phyloP scores from a whole-genome alignment of 1,140 invertebrate species.

The Meloidogyne floridensis region DNA sequence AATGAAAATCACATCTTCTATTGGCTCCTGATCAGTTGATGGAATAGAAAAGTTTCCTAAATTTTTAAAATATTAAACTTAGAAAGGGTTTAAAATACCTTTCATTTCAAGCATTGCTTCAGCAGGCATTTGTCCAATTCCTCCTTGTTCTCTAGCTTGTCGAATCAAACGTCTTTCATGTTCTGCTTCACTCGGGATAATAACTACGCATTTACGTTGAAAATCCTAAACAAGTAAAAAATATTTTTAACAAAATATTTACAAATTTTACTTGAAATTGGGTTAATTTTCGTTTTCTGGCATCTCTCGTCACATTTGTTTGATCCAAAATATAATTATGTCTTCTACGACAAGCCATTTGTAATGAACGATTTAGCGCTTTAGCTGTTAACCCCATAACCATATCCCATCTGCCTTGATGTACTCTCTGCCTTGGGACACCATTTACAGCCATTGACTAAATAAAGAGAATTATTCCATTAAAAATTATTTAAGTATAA shows the following conservation, averaged over 20 bases:
- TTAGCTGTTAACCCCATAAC: constrained; percentile 62
- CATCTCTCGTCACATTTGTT: constrained; percentile 57
- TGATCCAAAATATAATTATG: constrained; percentile 65
- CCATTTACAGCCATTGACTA: constrained; percentile 52
- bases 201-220: constrained; percentile 60
- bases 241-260: background rate
- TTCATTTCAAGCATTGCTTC: constrained; percentile 63
- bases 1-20: constrained; percentile 60
- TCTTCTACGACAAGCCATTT: constrained; percentile 58
- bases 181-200: constrained; percentile 54
- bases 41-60: constrained; percentile 59
- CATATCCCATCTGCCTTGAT: constrained; percentile 64
- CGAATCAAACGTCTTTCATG: constrained; percentile 47
- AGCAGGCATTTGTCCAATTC: constrained; percentile 45
- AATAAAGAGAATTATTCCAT: background rate
- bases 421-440: constrained; percentile 53
- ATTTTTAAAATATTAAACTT: constrained; percentile 12
- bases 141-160: constrained; percentile 44
- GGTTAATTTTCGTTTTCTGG: constrained; percentile 48
- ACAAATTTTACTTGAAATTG: constrained; percentile 29
- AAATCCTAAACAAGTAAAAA: constrained; percentile 54
- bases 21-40: constrained; percentile 48
- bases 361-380: constrained; percentile 47
- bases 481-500: background rate
- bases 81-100: constrained; percentile 35